Base-by-base conservation (phyloP, 53 echinoderm and acorn worm species). In the Holothuria scabra region DNA sequence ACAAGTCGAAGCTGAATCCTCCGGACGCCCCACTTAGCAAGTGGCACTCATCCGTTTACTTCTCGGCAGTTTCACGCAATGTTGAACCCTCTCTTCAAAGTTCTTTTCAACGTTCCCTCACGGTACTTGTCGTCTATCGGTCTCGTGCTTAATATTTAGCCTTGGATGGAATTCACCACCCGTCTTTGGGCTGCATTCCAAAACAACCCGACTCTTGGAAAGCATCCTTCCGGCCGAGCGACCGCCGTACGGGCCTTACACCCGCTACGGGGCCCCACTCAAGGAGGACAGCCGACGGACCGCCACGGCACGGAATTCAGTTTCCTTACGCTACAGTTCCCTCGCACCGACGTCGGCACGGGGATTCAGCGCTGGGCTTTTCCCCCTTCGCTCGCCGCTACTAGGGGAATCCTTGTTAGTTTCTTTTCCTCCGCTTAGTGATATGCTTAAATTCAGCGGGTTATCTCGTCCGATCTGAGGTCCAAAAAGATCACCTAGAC, bases 361-460 rank as follows among this genome's bases (percentile, higher is more conserved):
- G 8, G 86, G 86, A 78, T 86, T 88, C 84, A 67, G 84, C 85
- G 85, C 33, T 91, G 89, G 91, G 85, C 90, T 91, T 49, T 89
- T 89, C 87, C 94, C n/a, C 87, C 90, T 91, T 94, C 95, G 85
- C 91, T 94, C 93, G 93, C 91, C 90, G 91, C 83, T 94, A 91
- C 89, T 91, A 83, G 81, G 86, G 91, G 88, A 91, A 91, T 91
- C 86, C 93, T 88, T 65, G 91, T 94, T 94, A 91, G 91, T 94
- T 94, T 91, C 91, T 92, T 90, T 91, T 91, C 94, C 90, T 95
- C 95, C 92, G 92, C 95, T 95, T 92, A 95, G 88, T 95, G 84
- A 95, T 92, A 95, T 92, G 94, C 94, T 91, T 94, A 89, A 94
- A 89, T 89, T 86, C 94, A 91, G 94, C 91, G 94, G 94, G 94